Conservation (phyloP, 1,140 invertebrate species). For the Gyrodactylus salaris region DNA sequence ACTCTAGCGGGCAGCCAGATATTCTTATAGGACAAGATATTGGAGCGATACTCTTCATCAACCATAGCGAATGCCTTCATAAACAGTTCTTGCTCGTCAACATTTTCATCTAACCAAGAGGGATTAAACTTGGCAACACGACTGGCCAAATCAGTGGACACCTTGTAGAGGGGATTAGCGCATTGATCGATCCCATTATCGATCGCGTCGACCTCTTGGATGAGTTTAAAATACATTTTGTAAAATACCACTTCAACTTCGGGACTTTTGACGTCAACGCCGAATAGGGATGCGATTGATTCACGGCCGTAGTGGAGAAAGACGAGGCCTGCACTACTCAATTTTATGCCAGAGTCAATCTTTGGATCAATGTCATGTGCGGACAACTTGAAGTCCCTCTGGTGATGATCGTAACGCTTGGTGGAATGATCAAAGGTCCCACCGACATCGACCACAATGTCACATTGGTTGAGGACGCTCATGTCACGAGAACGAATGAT, state of each 20-base stretch:
- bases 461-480: slow-evolving; percentile 38
- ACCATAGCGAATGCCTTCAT: background rate
- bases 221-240: slow-evolving; percentile 51
- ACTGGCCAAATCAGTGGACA: slow-evolving; percentile 38
- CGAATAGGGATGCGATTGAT: slow-evolving; percentile 26
- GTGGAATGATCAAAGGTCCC: slow-evolving; percentile 38
- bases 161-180: slow-evolving; percentile 32
- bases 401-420: slow-evolving; percentile 71
- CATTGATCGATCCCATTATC: slow-evolving; percentile 50
- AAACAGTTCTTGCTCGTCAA: slow-evolving; percentile 14
- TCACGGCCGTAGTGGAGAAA: slow-evolving; percentile 57
- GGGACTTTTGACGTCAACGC: slow-evolving; percentile 7
- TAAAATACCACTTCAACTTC: slow-evolving; percentile 31
- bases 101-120: slow-evolving; percentile 35
- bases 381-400: slow-evolving; percentile 34
- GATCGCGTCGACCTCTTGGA: slow-evolving; percentile 72
- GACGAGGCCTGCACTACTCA: slow-evolving; percentile 73
- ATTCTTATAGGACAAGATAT: background rate
- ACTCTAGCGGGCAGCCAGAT: background rate
- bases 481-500: slow-evolving; percentile 38
- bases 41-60: background rate
- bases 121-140: slow-evolving; percentile 46
- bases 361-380: slow-evolving; percentile 26
- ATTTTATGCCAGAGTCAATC: slow-evolving; percentile 29
- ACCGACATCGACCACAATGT: slow-evolving; percentile 88